Conservation (phyloP, 2,113 vertebrate genomes). For the Tetraodon nigroviridis region DNA sequence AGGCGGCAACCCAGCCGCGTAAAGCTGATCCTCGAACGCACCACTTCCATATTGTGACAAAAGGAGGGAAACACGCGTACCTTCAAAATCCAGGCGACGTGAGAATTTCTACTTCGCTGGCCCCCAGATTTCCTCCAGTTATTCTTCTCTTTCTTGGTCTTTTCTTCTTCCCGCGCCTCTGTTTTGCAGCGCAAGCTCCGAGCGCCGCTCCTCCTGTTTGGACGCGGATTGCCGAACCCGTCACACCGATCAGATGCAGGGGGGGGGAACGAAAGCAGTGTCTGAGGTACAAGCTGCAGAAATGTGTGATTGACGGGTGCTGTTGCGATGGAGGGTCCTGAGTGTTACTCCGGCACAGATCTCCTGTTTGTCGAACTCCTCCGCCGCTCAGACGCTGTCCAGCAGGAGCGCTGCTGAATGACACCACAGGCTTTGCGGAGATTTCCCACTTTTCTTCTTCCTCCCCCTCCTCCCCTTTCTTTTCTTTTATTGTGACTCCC, state of each 20-base stretch:
- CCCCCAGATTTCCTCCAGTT: conserved; percentile 12
- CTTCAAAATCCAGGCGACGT: not conserved
- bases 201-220: conserved; percentile 33
- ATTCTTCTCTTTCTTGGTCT: not conserved
- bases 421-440: conserved; percentile 40
- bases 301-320: conserved; percentile 23
- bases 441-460: conserved; percentile 10
- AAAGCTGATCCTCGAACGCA: too few relatives aligned
- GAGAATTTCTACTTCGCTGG: conserved; percentile 41
- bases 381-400: conserved; percentile 58
- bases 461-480: conserved; percentile 4
- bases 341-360: conserved; percentile 30
- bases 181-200: conserved; percentile 34
- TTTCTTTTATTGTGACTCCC: conserved; percentile 17
- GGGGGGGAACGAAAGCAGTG: not conserved
- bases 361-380: conserved; percentile 29
- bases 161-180: conserved; percentile 37
- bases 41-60: not conserved
- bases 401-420: conserved; percentile 63
- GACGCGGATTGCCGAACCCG: conserved; percentile 5
- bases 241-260: conserved; percentile 10
- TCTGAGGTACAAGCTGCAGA: not conserved
- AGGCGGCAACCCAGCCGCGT: too few relatives aligned
- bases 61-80: conserved; percentile 8
- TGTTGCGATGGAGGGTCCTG: not conserved